Base-by-base conservation (phyloP, 2,888 invertebrate genomes). In the Dilophus febrilis region DNA sequence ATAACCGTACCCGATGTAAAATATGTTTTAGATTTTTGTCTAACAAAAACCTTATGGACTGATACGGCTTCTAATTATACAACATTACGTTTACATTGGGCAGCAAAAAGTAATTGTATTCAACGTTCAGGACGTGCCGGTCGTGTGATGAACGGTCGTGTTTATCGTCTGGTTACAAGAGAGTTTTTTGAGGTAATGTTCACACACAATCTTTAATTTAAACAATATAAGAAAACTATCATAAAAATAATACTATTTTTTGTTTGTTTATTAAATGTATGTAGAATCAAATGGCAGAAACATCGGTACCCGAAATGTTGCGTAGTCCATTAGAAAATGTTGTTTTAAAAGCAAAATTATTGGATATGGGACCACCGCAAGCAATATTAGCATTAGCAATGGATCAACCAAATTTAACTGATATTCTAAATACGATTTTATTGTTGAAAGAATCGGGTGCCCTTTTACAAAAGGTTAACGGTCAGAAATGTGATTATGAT, bases 71-170 rank as follows among this genome's bases (percentile, higher is more conserved):
- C 88, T 0, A 86, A 85, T 65, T 57, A 58, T 16, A 51, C 53
- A 1, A 53, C 77, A 35, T 68, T 95, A 34, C 73, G 78, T 50
- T 55, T 91, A 46, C 66, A 71, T 42, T 95, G 94, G 94, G 87
- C 92, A 0, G 82, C 91, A 1, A 81, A 84, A 53, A 76, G 81
- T 1, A 92, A 84, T 60, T 91, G 90, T 53, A 76, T 73, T 22
- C 95, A 95, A 59, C 64, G 95, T 10, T 77, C 77, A 2, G 94
- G 94, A 0, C 66, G 94, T 38, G 92, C 91, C 0, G 95, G 94
- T 0, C 67, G 94, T 28, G 80, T 83, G 7, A 71, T 72, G 40
- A 72, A 79, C 4, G 95, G 95, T 0, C 71, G 78, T 40, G 85
- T 86, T 57, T 94, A 82, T 62, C 75, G 81, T 37, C 64, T 92